Base-by-base conservation (phyloP, 2,113 vertebrate species). In the Lepisosteus oculatus region DNA sequence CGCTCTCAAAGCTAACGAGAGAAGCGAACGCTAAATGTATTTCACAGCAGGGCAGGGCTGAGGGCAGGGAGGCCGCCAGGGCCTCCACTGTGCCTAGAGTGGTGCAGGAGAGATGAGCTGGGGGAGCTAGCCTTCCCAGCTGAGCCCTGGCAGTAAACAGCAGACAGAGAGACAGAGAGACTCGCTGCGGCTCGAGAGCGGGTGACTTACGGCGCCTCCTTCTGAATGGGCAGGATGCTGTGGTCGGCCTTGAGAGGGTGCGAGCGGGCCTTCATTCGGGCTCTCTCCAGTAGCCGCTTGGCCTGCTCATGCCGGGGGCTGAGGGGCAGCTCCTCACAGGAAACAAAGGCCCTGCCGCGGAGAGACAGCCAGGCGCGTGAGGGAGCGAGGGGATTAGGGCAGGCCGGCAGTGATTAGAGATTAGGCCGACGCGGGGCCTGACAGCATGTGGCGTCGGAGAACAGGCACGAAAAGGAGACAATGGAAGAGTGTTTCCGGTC, bases 181-280 rank as follows among this genome's bases (percentile, higher is more conserved):
- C 51, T 51, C 72, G 71, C 71, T 29, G 43, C 8, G 45, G 8
- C 29, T 56, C 2, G 77, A 14, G 17, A 43, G 4, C 2, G 6
- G 43, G 13, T 12, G 51, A 91, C 95, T 95, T 81, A 97, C 95
- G 80, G 82, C 73, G 80, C 71, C 56, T 81, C 85, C 61, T 77
- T 86, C 80, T 82, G 61, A 8, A 86, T 59, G 51, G 90, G 57
- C 29, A 93, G 81, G 77, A 98, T 94, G 85, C 89, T 90, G 82
- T 98, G 96, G 93, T 92, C 95, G 77, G 94, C 95, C 65, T 93
- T 95, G 77, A 98, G 85, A 0, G 96, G 95, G 76, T 88, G 89
- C 11, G 93, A 93, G 59, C 91, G 91, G 80, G 96, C 94, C 88
- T 97, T 98, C 86, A 95, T 92, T 65, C 95, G 90, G 17, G 95